Conservation (phyloP, 2,113 vertebrate species). For the Paradoxurus hermaphroditus region DNA sequence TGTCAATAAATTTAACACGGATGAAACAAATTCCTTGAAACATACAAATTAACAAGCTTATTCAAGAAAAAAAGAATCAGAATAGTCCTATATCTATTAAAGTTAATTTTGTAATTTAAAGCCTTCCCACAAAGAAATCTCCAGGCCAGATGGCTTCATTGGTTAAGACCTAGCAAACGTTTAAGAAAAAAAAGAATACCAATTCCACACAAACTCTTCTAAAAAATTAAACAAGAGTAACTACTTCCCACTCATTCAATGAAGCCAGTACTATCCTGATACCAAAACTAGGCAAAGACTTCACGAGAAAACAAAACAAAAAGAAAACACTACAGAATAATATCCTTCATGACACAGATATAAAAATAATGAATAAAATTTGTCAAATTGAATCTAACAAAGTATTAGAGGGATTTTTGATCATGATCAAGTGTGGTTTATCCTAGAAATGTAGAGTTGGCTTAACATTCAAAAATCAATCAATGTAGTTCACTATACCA, state of each 20-base stretch:
- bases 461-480: not conserved
- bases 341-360: not conserved
- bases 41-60: not conserved
- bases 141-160: not conserved
- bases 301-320: not conserved
- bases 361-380: not conserved
- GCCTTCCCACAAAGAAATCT: not conserved
- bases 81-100: not conserved
- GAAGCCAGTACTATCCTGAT: not conserved
- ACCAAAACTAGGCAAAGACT: not conserved
- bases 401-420: not conserved
- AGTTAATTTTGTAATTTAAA: not conserved
- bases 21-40: not conserved
- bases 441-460: not conserved
- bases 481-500: not conserved
- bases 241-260: not conserved
- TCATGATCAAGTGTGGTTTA: not conserved
- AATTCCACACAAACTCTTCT: not conserved
- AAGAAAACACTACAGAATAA: not conserved
- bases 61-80: not conserved
- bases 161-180: not conserved
- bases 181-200: not conserved
- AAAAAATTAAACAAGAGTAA: not conserved
- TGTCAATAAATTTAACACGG: not conserved
- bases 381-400: not conserved